phyloP scores from a whole-genome alignment of 2,888 invertebrate species.

The Volucella inanis region DNA sequence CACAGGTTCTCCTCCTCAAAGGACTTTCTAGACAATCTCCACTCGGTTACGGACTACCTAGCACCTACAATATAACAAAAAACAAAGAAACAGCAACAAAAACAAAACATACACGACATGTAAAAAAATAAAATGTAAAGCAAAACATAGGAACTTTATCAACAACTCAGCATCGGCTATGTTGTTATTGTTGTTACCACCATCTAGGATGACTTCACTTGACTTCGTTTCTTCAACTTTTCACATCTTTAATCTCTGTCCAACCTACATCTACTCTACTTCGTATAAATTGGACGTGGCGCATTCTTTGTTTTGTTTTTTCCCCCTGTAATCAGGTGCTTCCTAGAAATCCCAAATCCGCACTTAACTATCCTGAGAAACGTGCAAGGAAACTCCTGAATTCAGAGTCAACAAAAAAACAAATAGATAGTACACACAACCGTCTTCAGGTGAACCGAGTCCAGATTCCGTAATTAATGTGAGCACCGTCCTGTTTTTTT shows the following conservation, averaged over 20 bases:
- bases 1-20: constrained; percentile 2
- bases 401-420: background rate
- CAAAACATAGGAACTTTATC: constrained; percentile 36
- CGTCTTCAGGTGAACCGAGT: constrained; percentile 43
- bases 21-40: background rate
- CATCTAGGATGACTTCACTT: constrained; percentile 27
- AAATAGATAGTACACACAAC: constrained; percentile 7
- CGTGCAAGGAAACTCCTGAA: constrained; percentile 23
- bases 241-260: constrained; percentile 66
- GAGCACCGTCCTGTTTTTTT: constrained; percentile 22
- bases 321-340: constrained; percentile 68
- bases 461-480: constrained; percentile 69
- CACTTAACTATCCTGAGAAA: constrained; percentile 37
- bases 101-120: no score
- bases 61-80: constrained; percentile 1
- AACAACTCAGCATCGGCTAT: constrained; percentile 42
- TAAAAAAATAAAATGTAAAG: background rate
- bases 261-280: constrained; percentile 23
- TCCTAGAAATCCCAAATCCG: constrained; percentile 55
- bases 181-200: background rate
- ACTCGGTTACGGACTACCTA: constrained; percentile 4
- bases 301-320: constrained; percentile 55
- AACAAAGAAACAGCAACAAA: constrained; percentile 4
- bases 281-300: constrained; percentile 5
- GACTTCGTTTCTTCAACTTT: constrained; percentile 20